Percentiles rank a stretch among this genome's conserved stretches.
Conservation (phyloP, 2,888 invertebrate species). For the Hypena proboscidalis region DNA sequence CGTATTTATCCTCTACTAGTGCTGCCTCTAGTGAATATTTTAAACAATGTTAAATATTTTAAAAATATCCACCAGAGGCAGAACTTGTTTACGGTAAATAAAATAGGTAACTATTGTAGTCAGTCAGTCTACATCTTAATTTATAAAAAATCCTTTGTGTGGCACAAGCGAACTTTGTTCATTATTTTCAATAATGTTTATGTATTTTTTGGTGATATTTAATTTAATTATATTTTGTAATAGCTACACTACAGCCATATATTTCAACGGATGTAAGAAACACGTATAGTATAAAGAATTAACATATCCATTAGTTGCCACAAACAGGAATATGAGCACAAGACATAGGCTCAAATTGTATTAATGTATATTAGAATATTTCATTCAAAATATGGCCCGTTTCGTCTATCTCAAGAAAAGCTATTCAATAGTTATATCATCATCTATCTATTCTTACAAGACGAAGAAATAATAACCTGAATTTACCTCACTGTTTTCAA, state of each 20-base stretch:
- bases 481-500: too few species aligned
- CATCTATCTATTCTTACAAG: too few species aligned
- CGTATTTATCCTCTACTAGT: too few species aligned
- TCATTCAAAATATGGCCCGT: constrained; percentile 51
- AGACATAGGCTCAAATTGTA: constrained; percentile 75
- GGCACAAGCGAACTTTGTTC: constrained; percentile 3
- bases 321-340: constrained; percentile 72
- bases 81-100: too few species aligned
- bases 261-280: constrained; percentile 26
- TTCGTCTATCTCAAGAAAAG: constrained; percentile 8
- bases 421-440: too few species aligned
- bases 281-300: constrained; percentile 70
- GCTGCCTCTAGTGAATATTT: too few species aligned
- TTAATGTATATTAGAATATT: constrained; percentile 61
- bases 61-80: too few species aligned
- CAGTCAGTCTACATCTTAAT: too few species aligned
- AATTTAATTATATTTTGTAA: constrained; percentile 17
- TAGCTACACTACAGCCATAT: constrained; percentile 15
- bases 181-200: constrained; percentile 9
- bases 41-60: too few species aligned
- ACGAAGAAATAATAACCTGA: too few species aligned
- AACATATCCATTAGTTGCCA: constrained; percentile 76
- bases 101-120: too few species aligned
- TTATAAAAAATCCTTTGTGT: neutral
- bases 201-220: constrained; percentile 29